phyloP scores from a whole-genome alignment of 2,113 vertebrate genomes.

The Saimiri boliviensis region DNA sequence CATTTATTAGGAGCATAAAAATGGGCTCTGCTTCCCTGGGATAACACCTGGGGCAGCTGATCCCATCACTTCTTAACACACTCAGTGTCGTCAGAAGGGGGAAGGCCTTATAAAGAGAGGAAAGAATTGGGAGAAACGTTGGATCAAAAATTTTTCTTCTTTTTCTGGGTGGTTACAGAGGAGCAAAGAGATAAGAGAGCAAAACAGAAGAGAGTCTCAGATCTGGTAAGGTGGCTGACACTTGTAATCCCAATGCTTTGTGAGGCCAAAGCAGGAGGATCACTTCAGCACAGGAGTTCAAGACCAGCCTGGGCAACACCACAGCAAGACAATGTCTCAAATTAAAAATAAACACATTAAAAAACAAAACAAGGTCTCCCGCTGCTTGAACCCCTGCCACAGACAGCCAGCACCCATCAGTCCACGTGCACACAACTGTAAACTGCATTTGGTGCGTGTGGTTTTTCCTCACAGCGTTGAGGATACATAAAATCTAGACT shows the following conservation, averaged over 20 bases:
- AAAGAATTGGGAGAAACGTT: not conserved
- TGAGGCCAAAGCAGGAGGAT: too few species aligned
- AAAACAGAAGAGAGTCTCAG: not conserved
- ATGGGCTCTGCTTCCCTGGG: not conserved
- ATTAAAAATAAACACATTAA: too few species aligned
- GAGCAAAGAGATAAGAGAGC: not conserved
- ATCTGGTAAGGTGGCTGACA: too few species aligned
- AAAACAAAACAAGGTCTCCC: not conserved
- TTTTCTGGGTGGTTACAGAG: not conserved
- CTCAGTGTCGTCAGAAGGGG: too few species aligned
- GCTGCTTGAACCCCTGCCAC: not conserved
- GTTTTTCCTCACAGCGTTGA: slow-evolving; percentile 25
- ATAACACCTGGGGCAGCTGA: not conserved
- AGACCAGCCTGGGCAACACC: too few species aligned
- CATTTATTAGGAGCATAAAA: not conserved
- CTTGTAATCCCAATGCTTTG: too few species aligned
- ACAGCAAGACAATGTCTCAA: too few species aligned
- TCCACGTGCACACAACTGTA: not conserved
- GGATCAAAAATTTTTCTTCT: not conserved
- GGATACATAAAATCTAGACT: slow-evolving; percentile 51
- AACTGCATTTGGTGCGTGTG: not conserved
- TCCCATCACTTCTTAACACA: not conserved
- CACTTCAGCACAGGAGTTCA: too few species aligned
- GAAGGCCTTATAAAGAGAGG: not conserved
- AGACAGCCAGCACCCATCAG: not conserved